Percentiles rank a stretch among this genome's conserved stretches.
Evolutionary conservation across 2,113 vertebrate species (phyloP).

Genomic region (Chloebia gouldiae): DNA sequence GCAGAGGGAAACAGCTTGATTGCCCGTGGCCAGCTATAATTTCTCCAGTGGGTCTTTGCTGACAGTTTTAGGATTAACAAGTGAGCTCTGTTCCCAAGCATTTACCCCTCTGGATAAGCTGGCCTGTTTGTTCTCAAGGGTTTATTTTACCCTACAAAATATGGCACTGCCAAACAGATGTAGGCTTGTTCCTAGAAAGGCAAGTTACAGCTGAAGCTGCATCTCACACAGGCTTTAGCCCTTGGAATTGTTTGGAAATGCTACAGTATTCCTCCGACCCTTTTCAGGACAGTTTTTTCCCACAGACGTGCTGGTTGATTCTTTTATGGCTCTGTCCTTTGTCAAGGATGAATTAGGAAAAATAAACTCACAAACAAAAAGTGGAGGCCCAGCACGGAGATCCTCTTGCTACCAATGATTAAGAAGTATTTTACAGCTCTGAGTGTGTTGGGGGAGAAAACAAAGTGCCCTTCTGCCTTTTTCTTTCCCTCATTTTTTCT

Average conservation of each 20-base stretch:
- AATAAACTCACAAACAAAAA: slow-evolving; percentile 64
- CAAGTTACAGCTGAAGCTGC: slow-evolving; percentile 45
- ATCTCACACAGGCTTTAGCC: slow-evolving; percentile 49
- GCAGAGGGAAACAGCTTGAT: slow-evolving; percentile 52
- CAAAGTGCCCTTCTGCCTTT: slow-evolving; percentile 4
- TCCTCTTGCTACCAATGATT: slow-evolving; percentile 42
- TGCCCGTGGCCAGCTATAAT: slow-evolving; percentile 61
- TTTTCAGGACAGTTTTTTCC: slow-evolving; percentile 64
- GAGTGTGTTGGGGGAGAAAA: not conserved
- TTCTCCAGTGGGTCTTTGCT: slow-evolving; percentile 52
- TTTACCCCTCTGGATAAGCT: slow-evolving; percentile 59
- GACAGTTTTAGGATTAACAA: slow-evolving; percentile 70
- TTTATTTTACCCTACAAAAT: slow-evolving; percentile 75
- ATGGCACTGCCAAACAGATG: slow-evolving; percentile 73
- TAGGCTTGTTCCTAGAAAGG: slow-evolving; percentile 76
- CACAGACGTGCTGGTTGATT: slow-evolving; percentile 23
- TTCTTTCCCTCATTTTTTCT: not conserved
- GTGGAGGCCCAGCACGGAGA: slow-evolving; percentile 25
- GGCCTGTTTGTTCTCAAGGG: slow-evolving; percentile 69
- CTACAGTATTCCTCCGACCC: slow-evolving; percentile 44
- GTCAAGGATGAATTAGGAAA: slow-evolving; percentile 47
- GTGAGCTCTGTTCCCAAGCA: slow-evolving; percentile 60
- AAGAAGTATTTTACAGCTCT: slow-evolving; percentile 4
- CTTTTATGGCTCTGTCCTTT: slow-evolving; percentile 43
- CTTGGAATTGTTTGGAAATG: slow-evolving; percentile 52